These are phyloP conservation scores for Heliopora coerulea DNA, from an alignment of 92 coral and sea anemone genomes.

Conservation along the genomic window DNA sequence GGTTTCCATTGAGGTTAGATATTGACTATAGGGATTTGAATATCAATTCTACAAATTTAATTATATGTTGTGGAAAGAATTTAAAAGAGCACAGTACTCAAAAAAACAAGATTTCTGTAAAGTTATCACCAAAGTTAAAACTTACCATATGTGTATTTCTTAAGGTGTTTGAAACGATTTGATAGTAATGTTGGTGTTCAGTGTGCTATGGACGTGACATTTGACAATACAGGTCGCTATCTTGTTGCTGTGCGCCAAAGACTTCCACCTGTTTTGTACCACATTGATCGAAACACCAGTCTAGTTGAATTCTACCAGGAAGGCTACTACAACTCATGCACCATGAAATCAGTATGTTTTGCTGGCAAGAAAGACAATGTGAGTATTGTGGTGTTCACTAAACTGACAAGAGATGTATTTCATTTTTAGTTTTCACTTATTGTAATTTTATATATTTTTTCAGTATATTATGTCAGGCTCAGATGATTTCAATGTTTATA, in stretches of 20 bases:
- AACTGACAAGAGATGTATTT: too few species aligned
- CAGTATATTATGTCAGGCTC: constrained; percentile 94
- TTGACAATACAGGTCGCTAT: constrained; percentile 81
- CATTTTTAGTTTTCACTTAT: too few species aligned
- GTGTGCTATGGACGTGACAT: constrained; percentile 95
- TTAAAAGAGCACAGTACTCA: too few species aligned
- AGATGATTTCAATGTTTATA: constrained; percentile 89
- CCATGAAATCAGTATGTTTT: constrained; percentile 96
- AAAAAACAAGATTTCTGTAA: too few species aligned
- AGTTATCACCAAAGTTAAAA: too few species aligned
- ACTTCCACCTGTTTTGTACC: constrained; percentile 89
- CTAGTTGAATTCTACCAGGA: constrained; percentile 85
- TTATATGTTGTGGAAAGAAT: not conserved
- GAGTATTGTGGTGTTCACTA: constrained; percentile 1
- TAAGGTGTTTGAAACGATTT: constrained; percentile 70
- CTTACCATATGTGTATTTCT: constrained; percentile 6
- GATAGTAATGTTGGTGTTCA: constrained; percentile 54
- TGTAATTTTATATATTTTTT: constrained; percentile 1
- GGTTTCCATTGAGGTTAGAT: constrained; percentile 68
- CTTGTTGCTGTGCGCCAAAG: constrained; percentile 79
- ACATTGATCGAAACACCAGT: constrained; percentile 61
- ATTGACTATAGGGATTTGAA: not conserved
- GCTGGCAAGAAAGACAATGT: constrained; percentile 94
- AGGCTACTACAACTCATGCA: constrained; percentile 89
- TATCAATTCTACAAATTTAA: not conserved